phyloP scores from a whole-genome alignment of 2,888 invertebrate species.

The Acanthosepion pharaonis region DNA sequence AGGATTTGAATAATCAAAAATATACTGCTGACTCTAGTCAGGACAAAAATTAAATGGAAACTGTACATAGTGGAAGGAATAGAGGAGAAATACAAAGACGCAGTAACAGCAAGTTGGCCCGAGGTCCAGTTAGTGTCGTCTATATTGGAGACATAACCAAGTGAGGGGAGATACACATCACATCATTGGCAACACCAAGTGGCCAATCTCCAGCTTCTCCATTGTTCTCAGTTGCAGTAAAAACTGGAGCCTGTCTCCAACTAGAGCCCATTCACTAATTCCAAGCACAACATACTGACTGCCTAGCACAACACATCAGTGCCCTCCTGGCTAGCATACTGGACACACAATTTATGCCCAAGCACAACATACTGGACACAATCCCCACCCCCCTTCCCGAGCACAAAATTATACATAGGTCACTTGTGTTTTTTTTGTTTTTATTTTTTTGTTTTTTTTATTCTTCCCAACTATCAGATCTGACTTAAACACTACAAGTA shows the following conservation, averaged over 20 bases:
- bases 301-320: not conserved
- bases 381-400: not conserved
- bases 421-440: constrained; percentile 3
- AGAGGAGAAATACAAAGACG: constrained; percentile 33
- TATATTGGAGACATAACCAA: not conserved
- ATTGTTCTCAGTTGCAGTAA: not conserved
- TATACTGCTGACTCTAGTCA: constrained; percentile 13
- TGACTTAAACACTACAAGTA: constrained; percentile 33
- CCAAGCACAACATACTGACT: not conserved
- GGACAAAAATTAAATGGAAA: constrained; percentile 17
- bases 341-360: constrained; percentile 13
- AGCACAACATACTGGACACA: constrained; percentile 2
- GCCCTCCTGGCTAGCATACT: constrained; percentile 33
- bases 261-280: not conserved
- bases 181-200: not conserved
- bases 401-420: constrained; percentile 33
- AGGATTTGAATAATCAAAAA: constrained; percentile 23
- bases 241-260: not conserved
- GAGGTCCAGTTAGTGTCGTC: not conserved
- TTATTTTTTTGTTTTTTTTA: not conserved
- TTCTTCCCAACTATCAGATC: constrained; percentile 33
- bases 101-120: not conserved
- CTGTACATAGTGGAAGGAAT: constrained; percentile 1
- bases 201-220: not conserved
- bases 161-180: not conserved